Percentiles rank a stretch among this genome's conserved stretches.
Conservation (phyloP, 2,113 vertebrate genomes). For the Rhinichthys klamathensis region DNA sequence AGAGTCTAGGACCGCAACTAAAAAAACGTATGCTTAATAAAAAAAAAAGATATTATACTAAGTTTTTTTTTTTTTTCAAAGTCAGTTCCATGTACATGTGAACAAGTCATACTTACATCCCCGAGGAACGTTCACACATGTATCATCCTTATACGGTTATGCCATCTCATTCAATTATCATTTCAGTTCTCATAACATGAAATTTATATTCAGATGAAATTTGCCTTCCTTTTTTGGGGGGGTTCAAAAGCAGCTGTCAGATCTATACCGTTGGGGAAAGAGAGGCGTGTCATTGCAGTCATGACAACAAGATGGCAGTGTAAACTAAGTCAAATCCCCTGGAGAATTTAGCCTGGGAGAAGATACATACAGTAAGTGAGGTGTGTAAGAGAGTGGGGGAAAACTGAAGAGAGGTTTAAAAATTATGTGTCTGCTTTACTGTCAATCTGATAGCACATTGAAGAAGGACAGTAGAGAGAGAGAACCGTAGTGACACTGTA, state of each 20-base stretch:
- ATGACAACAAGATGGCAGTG: conserved; percentile 85
- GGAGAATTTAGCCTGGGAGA: conserved; percentile 65
- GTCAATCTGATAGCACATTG: conserved; percentile 9
- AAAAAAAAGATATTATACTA: too few species aligned
- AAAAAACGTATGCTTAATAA: neutral
- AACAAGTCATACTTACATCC: neutral
- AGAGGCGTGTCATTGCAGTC: conserved; percentile 75
- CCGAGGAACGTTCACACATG: conserved; percentile 29
- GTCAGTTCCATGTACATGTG: neutral
- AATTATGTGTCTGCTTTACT: neutral
- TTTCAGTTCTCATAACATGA: conserved; percentile 49
- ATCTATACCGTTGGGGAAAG: conserved; percentile 65
- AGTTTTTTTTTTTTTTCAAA: neutral
- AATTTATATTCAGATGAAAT: conserved; percentile 55
- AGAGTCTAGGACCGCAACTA: neutral
- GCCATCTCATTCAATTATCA: conserved; percentile 49
- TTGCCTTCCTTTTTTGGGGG: neutral
- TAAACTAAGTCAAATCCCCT: conserved; percentile 80
- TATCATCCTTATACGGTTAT: conserved; percentile 47
- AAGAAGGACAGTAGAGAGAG: neutral
- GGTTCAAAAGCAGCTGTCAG: conserved; percentile 47
- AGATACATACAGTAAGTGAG: conserved; percentile 31
- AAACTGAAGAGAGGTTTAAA: neutral
- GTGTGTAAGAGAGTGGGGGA: conserved; percentile 11
- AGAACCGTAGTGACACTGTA: neutral